These are phyloP conservation scores for Turritopsis dohrnii DNA, from an alignment of 30 jellyfish, hydroid and myxozoan species.

Conservation along the genomic window DNA sequence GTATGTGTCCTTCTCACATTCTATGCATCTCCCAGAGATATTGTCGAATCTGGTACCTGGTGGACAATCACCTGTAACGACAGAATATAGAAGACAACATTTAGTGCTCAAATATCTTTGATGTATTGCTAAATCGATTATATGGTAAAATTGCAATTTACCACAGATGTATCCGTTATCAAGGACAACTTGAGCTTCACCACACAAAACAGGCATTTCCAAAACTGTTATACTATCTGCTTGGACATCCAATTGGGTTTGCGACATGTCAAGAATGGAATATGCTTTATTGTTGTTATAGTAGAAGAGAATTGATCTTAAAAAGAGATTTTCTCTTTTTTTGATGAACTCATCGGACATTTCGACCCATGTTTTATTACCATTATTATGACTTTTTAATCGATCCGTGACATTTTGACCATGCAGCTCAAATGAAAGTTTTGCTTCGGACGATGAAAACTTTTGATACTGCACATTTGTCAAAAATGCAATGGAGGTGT, in stretches of 20 bases:
- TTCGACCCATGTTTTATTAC: slow-evolving; percentile 35
- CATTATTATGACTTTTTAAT: background rate
- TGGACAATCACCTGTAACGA: slow-evolving; percentile 33
- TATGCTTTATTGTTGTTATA: slow-evolving; percentile 24
- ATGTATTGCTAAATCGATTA: too few species aligned
- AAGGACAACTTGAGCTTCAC: slow-evolving; percentile 27
- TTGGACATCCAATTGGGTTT: slow-evolving; percentile 10
- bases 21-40: slow-evolving; percentile 25
- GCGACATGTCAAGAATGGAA: background rate
- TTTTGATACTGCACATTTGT: slow-evolving; percentile 16
- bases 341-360: slow-evolving; percentile 45
- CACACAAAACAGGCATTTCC: slow-evolving; percentile 32
- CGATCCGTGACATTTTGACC: slow-evolving; percentile 28
- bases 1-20: slow-evolving; percentile 40
- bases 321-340: slow-evolving; percentile 52
- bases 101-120: too few species aligned
- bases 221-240: slow-evolving; percentile 40
- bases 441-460: slow-evolving; percentile 2
- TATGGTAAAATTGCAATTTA: too few species aligned
- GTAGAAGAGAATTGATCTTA: slow-evolving; percentile 39
- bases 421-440: slow-evolving; percentile 29
- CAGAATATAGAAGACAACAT: background rate
- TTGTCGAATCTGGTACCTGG: slow-evolving; percentile 56
- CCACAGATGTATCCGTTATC: slow-evolving; percentile 64
- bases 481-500: slow-evolving; percentile 21